A percentile compares a stretch with the other conserved stretches of the same genome.
phyloP scores from a whole-genome alignment of 2,888 invertebrate species.

The Scaptomyza tumidula region DNA sequence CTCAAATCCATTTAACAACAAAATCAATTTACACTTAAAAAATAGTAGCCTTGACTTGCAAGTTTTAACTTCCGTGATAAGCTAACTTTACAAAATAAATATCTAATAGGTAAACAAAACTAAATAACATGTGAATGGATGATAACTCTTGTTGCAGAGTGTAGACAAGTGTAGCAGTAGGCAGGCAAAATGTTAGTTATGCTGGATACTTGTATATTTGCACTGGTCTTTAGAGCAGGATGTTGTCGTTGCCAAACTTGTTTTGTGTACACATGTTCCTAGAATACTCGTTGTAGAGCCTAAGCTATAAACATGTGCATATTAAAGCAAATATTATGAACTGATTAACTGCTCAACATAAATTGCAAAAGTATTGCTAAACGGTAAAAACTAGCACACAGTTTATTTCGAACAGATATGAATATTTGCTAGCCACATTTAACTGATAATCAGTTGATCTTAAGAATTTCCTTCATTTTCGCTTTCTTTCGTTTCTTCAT shows the following conservation, averaged over 20 bases:
- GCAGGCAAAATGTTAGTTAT: slow-evolving; percentile 5
- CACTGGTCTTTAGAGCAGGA: slow-evolving; percentile 5
- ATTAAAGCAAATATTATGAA: background rate
- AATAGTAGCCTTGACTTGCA: background rate
- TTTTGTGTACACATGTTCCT: slow-evolving; percentile 20
- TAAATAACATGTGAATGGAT: slow-evolving; percentile 9
- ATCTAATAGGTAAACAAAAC: background rate
- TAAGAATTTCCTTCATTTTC: background rate
- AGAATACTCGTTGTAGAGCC: slow-evolving; percentile 2
- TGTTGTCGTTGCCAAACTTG: slow-evolving; percentile 22
- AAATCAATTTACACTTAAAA: background rate
- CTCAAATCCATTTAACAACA: background rate
- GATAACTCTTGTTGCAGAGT: background rate
- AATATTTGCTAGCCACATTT: too few relatives aligned
- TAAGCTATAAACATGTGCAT: background rate
- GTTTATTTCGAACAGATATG: too few relatives aligned
- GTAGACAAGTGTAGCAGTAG: background rate
- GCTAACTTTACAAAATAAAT: background rate
- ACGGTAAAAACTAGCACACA: background rate
- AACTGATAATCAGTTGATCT: too few relatives aligned
- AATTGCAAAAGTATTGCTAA: slow-evolving; percentile 25
- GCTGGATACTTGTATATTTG: slow-evolving; percentile 20
- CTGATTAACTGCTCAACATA: slow-evolving; percentile 26
- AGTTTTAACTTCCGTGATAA: slow-evolving; percentile 3
- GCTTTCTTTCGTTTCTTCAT: background rate